Percentiles rank a stretch among this genome's conserved stretches.
phyloP scores from a whole-genome alignment of 2,113 vertebrate genomes.

The Oryzias woworae region DNA sequence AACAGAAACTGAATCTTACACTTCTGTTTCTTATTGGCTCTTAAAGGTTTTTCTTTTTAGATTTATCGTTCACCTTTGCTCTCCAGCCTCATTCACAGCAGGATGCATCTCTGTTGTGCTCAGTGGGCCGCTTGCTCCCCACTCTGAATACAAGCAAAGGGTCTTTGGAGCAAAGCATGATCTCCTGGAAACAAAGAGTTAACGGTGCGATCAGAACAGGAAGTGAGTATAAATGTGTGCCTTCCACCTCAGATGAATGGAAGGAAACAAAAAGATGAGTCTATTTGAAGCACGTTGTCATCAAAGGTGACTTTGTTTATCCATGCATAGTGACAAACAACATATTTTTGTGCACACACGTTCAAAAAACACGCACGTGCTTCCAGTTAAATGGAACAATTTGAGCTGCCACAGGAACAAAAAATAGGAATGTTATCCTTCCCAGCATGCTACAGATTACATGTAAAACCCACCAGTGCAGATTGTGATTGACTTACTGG shows the following conservation, averaged over 20 bases:
- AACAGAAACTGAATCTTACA: conserved; percentile 29
- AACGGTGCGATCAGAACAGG: conserved; percentile 44
- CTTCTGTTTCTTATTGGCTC: not conserved
- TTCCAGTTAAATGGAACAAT: no score
- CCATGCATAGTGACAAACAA: not conserved
- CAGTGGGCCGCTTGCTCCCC: conserved; percentile 3
- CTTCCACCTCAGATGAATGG: conserved; percentile 50
- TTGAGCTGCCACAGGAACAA: no score
- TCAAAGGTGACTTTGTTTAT: not conserved
- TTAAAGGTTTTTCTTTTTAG: not conserved
- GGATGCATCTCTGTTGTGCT: conserved; percentile 49
- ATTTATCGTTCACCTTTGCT: conserved; percentile 50
- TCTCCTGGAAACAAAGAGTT: conserved; percentile 57
- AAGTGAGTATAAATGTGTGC: conserved; percentile 43
- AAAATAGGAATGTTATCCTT: no score
- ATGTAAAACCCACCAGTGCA: no score
- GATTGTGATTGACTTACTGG: no score
- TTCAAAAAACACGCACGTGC: no score
- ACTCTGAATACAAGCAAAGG: conserved; percentile 13
- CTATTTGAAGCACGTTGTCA: not conserved
- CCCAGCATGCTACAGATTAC: no score
- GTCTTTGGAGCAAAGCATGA: conserved; percentile 47
- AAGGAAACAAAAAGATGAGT: conserved; percentile 10
- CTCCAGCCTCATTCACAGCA: conserved; percentile 40
- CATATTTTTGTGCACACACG: no score